Evolutionary conservation across 2,888 invertebrate species (phyloP), one percentile per base, ranked within the genome.

Genomic region (Melipona beecheii): DNA sequence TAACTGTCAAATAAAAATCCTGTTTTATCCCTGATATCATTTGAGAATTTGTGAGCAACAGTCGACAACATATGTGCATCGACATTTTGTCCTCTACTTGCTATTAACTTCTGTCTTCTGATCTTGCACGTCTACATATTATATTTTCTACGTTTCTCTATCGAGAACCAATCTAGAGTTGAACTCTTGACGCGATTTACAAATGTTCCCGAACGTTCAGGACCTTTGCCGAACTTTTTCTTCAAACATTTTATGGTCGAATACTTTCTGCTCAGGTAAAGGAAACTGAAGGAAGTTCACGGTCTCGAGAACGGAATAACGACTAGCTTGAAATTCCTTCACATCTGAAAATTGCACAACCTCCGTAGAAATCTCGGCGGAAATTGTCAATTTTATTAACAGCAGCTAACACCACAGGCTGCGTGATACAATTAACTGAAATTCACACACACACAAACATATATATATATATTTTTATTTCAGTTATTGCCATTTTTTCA

Each of bases 221-320:
- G 15, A 17, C 66, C 13, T 58, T n/a, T 50, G 15, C 24, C 58
- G 17, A 43, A 70, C 73, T 43, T 49, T 54, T 56, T 49, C 60
- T 24, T 24, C 36, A 21, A 56, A 78, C 21, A 68, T 72, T 81
- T 85, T 81, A 72, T 66, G 66, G 36, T 54, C 68, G 50, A 77
- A 66, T 64, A 64, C 74, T 78, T 84, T 78, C 69, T 60, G 49
- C 77, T 80, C 69, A 6, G 75, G 68, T 21, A 21, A 43, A 58
- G 65, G 17, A 3, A 52, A 73, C 65, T 43, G 54, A 43, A 64
- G 31, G 54, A 60, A 69, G 43, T 83, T 75, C n/a, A 21, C 27
- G 82, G 56, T 49, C 36, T 43, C 17, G n/a, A n/a, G 58, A 50
- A 17, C 4, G 36, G 24, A 68, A 66, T 24, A 31, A 13, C 21